Evolutionary conservation across 2,888 invertebrate genomes (phyloP), one percentile per base, ranked within the genome.

Genomic region (Crepidodera aurea): DNA sequence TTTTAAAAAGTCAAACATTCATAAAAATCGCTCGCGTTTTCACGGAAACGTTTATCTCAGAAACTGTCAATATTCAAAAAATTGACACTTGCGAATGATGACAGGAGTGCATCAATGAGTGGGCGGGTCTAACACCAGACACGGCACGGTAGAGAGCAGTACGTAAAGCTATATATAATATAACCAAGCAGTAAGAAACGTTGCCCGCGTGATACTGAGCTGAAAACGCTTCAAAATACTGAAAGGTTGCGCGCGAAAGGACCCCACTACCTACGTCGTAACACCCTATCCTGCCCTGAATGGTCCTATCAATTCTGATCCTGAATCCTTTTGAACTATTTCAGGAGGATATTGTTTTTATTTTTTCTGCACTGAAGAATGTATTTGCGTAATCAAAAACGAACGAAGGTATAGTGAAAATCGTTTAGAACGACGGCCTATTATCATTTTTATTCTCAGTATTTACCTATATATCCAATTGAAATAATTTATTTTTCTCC

Each of bases 121-220:
- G 76, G 75, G 75, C 75, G 75, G 75, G 73, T 73, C 75, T 73
- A 64, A 60, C 64, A 60, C 62, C 60, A 66, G 68, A 66, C 25
- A 19, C 67, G 69, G 71, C 68, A 68, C 69, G 70, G 70, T 69
- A 48, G 56, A 64, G 65, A 62, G 60, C 59, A 53, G 10, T 15
- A 34, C 40, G 58, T 48, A 48, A 65, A 68, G 67, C 64, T 64
- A 22, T 25, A 39, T 34, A 32, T 44, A 56, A n/a, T 19, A 27
- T 27, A 10, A 48, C 29, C 66, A 62, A 64, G 66, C 66, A 61
- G 46, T 34, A 65, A 61, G 66, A 62, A 66, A 68, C 71, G 69
- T 64, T 68, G 72, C 76, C 75, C 73, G 77, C 76, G 75, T 77
- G 78, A 69, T 75, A 76, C 77, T 78, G 77, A 75, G 69, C 71